Conservation (phyloP, 2,888 invertebrate species). For the Latrodectus hesperus region DNA sequence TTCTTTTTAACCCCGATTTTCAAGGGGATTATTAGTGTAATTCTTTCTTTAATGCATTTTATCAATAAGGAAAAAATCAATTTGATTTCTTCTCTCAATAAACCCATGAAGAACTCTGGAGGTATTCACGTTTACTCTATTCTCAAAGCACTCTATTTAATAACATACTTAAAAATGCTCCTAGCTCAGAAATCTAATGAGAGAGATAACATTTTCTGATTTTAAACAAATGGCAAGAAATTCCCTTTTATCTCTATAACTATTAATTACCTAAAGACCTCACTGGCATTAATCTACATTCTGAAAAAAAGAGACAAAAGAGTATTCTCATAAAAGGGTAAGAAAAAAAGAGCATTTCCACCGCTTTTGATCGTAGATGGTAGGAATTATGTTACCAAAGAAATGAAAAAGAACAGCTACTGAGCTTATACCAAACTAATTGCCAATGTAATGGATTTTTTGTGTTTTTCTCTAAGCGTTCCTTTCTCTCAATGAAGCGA, state of each 20-base stretch:
- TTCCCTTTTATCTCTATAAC: slow-evolving; percentile 39
- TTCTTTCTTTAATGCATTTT: too few species aligned
- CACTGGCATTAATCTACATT: slow-evolving; percentile 40
- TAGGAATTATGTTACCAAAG: slow-evolving; percentile 25
- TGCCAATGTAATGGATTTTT: slow-evolving; percentile 58
- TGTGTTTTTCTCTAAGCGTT: slow-evolving; percentile 44
- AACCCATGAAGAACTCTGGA: too few species aligned
- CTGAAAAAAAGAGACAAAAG: slow-evolving; percentile 37
- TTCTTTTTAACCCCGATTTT: too few species aligned
- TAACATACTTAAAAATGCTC: not conserved
- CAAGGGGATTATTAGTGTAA: too few species aligned
- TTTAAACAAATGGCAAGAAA: slow-evolving; percentile 29
- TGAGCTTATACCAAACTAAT: slow-evolving; percentile 45
- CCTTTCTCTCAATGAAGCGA: slow-evolving; percentile 14
- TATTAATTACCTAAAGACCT: slow-evolving; percentile 52
- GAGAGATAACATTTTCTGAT: slow-evolving; percentile 50
- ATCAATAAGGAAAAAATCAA: too few species aligned
- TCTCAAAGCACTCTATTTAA: not conserved
- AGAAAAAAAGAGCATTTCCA: slow-evolving; percentile 31
- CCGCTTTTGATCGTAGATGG: slow-evolving; percentile 20
- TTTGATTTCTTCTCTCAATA: too few species aligned
- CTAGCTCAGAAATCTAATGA: slow-evolving; percentile 40
- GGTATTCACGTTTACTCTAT: too few species aligned
- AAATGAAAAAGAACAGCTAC: slow-evolving; percentile 39
- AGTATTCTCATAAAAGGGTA: not conserved